A percentile compares a stretch with the other conserved stretches of the same genome.
Evolutionary conservation across 37 sponge, comb jelly and placozoan genomes (phyloP).

Genomic region (Tethya wilhelma): DNA sequence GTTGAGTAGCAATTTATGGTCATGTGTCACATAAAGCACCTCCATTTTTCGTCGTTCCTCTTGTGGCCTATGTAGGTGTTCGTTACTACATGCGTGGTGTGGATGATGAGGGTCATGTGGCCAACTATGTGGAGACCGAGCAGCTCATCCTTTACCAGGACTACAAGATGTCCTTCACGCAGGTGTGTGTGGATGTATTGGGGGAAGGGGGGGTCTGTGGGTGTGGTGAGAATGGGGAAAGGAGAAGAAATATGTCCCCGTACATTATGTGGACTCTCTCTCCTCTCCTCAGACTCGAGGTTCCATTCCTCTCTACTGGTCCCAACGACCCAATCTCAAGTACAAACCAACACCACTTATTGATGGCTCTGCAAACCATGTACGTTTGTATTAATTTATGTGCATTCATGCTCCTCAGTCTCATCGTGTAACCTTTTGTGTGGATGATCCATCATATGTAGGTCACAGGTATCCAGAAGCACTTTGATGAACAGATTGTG

Average conservation of each 20-base stretch:
- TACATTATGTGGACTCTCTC: not conserved
- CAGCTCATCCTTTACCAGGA: constrained; percentile 72
- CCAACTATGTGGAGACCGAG: constrained; percentile 98
- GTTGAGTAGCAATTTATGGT: too few species aligned
- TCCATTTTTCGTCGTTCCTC: too few species aligned
- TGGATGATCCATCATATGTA: not conserved
- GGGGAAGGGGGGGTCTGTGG: too few species aligned
- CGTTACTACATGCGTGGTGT: constrained; percentile 91
- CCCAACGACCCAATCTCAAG: constrained; percentile 85
- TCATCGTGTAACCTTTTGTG: not conserved
- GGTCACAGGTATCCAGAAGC: constrained; percentile 65
- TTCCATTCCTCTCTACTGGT: constrained; percentile 96
- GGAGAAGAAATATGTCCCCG: not conserved
- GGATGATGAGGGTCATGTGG: constrained; percentile 91
- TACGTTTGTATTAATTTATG: too few species aligned
- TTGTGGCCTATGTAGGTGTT: constrained; percentile 59
- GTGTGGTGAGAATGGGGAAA: not conserved
- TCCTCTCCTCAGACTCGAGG: constrained; percentile 80
- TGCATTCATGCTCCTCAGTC: too few species aligned
- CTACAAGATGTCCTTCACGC: constrained; percentile 78
- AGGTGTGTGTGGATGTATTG: constrained; percentile 50
- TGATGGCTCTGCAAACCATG: constrained; percentile 35
- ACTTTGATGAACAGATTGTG: constrained; percentile 85
- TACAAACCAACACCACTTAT: constrained; percentile 90
- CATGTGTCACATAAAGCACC: too few species aligned